Evolutionary conservation across 2,113 vertebrate species (phyloP).

Genomic region (Irena cyanogastra): DNA sequence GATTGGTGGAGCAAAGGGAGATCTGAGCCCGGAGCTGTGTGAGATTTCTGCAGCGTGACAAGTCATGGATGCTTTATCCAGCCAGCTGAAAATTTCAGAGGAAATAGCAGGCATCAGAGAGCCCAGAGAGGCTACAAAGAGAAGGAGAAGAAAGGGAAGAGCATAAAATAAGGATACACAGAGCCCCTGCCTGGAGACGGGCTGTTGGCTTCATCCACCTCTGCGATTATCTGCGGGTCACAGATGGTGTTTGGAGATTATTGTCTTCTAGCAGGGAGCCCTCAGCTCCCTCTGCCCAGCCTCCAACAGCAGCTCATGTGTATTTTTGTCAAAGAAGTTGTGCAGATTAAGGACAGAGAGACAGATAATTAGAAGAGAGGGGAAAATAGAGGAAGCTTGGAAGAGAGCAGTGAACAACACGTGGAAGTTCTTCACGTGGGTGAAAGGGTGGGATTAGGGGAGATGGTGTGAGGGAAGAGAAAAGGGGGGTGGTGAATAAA

Average conservation of each 20-base stretch:
- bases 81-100: not conserved
- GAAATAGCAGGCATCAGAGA: not conserved
- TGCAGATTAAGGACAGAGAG: not conserved
- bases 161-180: not conserved
- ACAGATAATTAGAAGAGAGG: not conserved
- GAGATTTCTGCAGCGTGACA: not conserved
- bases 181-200: not conserved
- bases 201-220: not conserved
- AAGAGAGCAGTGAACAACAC: not conserved
- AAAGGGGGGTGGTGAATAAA: not conserved
- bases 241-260: not conserved
- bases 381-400: not conserved
- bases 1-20: not conserved
- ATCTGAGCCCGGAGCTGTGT: not conserved
- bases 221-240: not conserved
- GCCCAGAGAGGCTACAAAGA: not conserved
- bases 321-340: not conserved
- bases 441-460: not conserved
- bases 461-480: not conserved
- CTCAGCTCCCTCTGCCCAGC: not conserved
- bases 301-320: not conserved
- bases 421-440: fast-evolving
- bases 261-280: not conserved
- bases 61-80: not conserved
- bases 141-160: not conserved